A percentile compares a stretch with the other conserved stretches of the same genome.
Conservation (phyloP, 53 echinoderm and acorn worm species). For the Crossaster papposus region DNA sequence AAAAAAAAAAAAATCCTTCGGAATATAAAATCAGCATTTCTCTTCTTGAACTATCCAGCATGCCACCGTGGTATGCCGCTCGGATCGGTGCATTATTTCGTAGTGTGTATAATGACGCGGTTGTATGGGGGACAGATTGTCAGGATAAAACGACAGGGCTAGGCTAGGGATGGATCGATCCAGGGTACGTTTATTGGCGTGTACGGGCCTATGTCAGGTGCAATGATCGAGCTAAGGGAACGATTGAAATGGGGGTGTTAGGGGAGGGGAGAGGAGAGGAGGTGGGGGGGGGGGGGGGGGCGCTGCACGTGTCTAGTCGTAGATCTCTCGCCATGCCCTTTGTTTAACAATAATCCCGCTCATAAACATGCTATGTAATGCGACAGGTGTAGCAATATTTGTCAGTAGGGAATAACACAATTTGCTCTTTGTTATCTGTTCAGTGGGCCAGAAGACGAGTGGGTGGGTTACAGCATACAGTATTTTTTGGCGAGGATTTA, state of each 20-base stretch:
- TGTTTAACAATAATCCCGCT: slow-evolving; percentile 41
- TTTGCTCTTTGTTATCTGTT: slow-evolving; percentile 39
- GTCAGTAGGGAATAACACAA: neutral
- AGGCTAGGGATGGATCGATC: neutral
- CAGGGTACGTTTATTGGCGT: neutral
- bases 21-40: neutral
- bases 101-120: neutral
- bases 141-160: neutral
- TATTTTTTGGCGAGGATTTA: neutral
- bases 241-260: too few species aligned
- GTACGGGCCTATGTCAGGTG: slow-evolving; percentile 12
- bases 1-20: too few species aligned
- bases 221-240: neutral
- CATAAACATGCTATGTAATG: slow-evolving; percentile 50
- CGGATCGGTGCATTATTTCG: neutral
- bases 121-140: too few species aligned
- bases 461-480: neutral
- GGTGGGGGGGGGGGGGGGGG: neutral
- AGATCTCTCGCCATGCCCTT: slow-evolving; percentile 32
- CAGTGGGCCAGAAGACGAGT: neutral
- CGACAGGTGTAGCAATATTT: slow-evolving; percentile 46
- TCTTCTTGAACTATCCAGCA: neutral
- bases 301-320: neutral
- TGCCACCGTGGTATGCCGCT: neutral
- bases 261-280: too few species aligned